A percentile compares a stretch with the other conserved stretches of the same genome.
These are phyloP conservation scores for Tetheella fluctuosa DNA, from an alignment of 2,888 invertebrate species.

Conservation along the genomic window DNA sequence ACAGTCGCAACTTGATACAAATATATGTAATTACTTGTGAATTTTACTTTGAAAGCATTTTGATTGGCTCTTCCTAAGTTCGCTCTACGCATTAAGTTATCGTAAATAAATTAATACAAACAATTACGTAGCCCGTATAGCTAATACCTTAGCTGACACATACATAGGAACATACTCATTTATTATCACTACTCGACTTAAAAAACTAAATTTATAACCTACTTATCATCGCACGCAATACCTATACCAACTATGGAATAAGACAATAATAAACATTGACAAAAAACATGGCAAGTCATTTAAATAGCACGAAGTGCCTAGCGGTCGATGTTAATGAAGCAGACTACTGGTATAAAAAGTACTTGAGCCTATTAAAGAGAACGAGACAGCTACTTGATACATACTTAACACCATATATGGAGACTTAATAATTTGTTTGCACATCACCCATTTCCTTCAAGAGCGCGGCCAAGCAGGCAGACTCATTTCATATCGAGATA, in stretches of 20 bases:
- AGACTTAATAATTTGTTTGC: slow-evolving; percentile 73
- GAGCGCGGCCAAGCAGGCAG: slow-evolving; percentile 50
- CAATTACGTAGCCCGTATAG: no score
- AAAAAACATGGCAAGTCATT: slow-evolving; percentile 62
- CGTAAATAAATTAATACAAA: neutral
- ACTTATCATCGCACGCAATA: slow-evolving; percentile 3
- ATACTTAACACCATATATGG: slow-evolving; percentile 63
- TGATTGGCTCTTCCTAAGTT: no score
- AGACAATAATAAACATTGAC: slow-evolving; percentile 34
- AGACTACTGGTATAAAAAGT: slow-evolving; percentile 55
- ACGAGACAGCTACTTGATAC: slow-evolving; percentile 54
- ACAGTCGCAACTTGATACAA: no score
- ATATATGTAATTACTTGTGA: no score
- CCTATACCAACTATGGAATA: slow-evolving; percentile 1
- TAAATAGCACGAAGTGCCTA: slow-evolving; percentile 51
- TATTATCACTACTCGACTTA: neutral
- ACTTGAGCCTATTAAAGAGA: slow-evolving; percentile 54
- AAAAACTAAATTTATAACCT: neutral
- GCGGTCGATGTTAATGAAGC: slow-evolving; percentile 64
- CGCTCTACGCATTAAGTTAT: no score
- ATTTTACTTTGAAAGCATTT: no score
- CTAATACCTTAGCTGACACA: neutral
- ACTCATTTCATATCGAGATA: slow-evolving; percentile 63
- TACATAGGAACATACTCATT: neutral
- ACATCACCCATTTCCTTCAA: slow-evolving; percentile 60